Evolutionary conservation across 2,888 invertebrate genomes (phyloP), one percentile per base, ranked within the genome.

Genomic region (Caenorhabditis becei): DNA sequence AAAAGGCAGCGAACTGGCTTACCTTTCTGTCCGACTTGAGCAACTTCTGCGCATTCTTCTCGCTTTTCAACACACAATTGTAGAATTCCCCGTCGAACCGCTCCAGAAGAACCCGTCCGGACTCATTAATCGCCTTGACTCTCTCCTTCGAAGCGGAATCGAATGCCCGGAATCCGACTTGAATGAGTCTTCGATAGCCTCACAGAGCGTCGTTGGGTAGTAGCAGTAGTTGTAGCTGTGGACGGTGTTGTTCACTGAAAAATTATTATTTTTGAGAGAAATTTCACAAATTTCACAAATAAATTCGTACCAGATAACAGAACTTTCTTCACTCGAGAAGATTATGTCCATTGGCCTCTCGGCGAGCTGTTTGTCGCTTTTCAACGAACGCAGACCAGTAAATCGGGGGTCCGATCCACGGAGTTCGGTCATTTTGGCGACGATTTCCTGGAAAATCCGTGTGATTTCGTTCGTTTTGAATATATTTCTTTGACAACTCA

Each of bases 351-450:
- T n/a, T n/a, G n/a, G n/a, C n/a, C n/a, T n/a, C n/a, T n/a, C n/a
- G n/a, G n/a, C n/a, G n/a, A n/a, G n/a, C n/a, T n/a, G n/a, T n/a
- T 94, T 0, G 96, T 94, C 91, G 96, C 97, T 0, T 95, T 93
- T 28, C 82, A 81, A 24, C 63, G 75, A n/a, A 24, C 63, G 75
- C 18, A 67, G 58, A 3, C 28, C 70, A 1, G 63, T 37, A 28
- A 74, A 75, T n/a, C 70, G 44, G 16, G 58, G 26, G 16, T 81
- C 79, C 5, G 63, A 28, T 2, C 20, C 28, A 16, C 83, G 74
- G 2, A 87, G 59, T 11, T 62, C 20, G 54, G 79, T 70, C 69
- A 85, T 84, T 53, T 82, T 79, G 10, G 71, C 80, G 11, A 86
- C 83, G 47, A 86, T 86, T 82, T 79, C 72, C 86, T 86, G 74